These are phyloP conservation scores for Atta texana DNA, from an alignment of 1,140 invertebrate species.

Conservation along the genomic window DNA sequence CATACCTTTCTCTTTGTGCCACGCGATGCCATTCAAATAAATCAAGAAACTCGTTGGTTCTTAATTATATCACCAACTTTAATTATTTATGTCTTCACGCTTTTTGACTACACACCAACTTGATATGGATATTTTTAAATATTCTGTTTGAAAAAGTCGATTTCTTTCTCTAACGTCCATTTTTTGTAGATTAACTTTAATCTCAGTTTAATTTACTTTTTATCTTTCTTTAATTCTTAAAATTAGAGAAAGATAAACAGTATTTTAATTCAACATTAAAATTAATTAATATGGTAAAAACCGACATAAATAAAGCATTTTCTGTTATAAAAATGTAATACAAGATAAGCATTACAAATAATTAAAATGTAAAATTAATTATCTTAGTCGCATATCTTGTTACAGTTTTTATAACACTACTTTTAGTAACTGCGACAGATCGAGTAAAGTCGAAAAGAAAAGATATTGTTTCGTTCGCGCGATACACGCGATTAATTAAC, in stretches of 20 bases:
- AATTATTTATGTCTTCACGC: constrained; percentile 33
- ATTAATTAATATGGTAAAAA: too few relatives aligned
- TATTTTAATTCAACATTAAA: too few relatives aligned
- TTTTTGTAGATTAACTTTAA: too few relatives aligned
- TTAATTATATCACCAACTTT: constrained; percentile 47
- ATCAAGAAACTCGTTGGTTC: constrained; percentile 38
- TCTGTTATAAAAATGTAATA: not conserved
- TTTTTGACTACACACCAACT: constrained; percentile 30
- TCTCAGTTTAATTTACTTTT: too few relatives aligned
- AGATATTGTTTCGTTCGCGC: not conserved
- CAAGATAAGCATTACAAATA: not conserved
- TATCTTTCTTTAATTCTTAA: too few relatives aligned
- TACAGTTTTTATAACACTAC: not conserved
- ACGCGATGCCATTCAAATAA: constrained; percentile 47
- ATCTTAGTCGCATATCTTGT: not conserved
- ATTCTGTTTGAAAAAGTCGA: not conserved
- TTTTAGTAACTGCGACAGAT: not conserved
- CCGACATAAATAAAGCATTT: not conserved
- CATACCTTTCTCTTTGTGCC: constrained; percentile 46
- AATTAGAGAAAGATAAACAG: too few relatives aligned
- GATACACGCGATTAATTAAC: constrained; percentile 39
- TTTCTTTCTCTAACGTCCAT: not conserved
- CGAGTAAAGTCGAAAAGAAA: constrained; percentile 3
- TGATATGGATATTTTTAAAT: constrained; percentile 13
- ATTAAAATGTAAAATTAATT: not conserved